Evolutionary conservation across 2,888 invertebrate genomes (phyloP).

Genomic region (Drosophila phalerata): DNA sequence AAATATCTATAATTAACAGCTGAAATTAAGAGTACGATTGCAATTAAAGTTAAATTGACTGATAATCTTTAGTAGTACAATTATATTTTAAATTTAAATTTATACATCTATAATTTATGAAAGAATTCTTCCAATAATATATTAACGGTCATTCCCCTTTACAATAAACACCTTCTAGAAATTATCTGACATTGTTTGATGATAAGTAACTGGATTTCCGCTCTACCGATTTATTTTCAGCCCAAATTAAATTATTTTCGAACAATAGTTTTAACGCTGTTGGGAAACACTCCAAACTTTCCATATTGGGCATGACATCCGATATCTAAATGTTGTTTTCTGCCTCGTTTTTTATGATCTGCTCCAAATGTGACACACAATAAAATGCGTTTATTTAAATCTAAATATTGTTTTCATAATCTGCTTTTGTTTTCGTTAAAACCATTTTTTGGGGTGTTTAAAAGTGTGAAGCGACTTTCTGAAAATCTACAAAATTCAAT

Average conservation of each 20-base stretch:
- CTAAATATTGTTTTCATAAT: conserved; percentile 14
- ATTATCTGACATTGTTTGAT: background rate
- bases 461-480: conserved; percentile 33
- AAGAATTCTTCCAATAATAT: too few relatives aligned
- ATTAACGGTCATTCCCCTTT: background rate
- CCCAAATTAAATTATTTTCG: background rate
- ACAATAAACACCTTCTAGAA: background rate
- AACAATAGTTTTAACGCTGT: conserved; percentile 8
- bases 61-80: too few relatives aligned
- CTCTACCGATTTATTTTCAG: background rate
- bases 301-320: conserved; percentile 26
- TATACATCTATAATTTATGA: too few relatives aligned
- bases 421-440: background rate
- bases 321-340: conserved; percentile 15
- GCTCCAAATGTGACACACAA: conserved; percentile 47
- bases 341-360: conserved; percentile 1
- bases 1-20: too few relatives aligned
- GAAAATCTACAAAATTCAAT: conserved; percentile 27
- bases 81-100: too few relatives aligned
- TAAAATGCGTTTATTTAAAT: conserved; percentile 13
- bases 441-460: conserved; percentile 5
- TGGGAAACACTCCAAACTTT: conserved; percentile 20
- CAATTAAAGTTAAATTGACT: too few relatives aligned
- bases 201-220: conserved; percentile 12
- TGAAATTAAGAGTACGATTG: too few relatives aligned